Evolutionary conservation across 2,888 invertebrate genomes (phyloP), one percentile per base, ranked within the genome.

Genomic region (Drosophila infuscata): DNA sequence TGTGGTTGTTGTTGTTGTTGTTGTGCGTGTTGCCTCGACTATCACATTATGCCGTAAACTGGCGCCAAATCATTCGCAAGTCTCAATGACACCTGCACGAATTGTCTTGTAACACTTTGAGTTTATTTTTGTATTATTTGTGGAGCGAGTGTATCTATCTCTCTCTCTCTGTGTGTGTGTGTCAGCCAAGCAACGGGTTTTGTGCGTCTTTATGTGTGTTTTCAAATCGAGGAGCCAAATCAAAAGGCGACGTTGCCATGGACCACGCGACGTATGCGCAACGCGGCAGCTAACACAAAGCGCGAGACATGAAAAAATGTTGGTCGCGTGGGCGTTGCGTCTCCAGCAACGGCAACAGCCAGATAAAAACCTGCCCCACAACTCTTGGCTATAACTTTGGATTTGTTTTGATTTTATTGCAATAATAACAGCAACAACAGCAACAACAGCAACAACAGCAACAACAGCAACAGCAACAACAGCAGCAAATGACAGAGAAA

Each of bases 41-140:
- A 79, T 82, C 82, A 61, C 71, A 76, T 85, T 68, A 75, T 73
- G 90, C 86, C 89, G 83, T 90, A 81, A 88, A 86, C 76, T 86
- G 86, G 86, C 90, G 90, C 86, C 86, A 90, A 90, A 79, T 77
- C 90, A 87, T 88, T 87, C 90, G 86, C 86, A 79, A 87, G 81
- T 87, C 86, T 83, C 86, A 87, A 87, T 87, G 89, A 87, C 86
- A 87, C 86, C 86, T 87, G 86, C 86, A 89, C 86, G 86, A 86
- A 86, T 83, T 90, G 90, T 90, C 86, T 76, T 87, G 86, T 88
- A 90, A 87, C 89, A 86, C 87, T 90, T 83, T 76, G 83, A 81
- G 73, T 86, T 79, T 75, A 80, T 74, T 46, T 53, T 63, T 62
- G 36, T 75, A 64, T 79, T 73, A 60, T 63, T 53, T 63, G 30